Percentiles rank a stretch among this genome's conserved stretches.
These are phyloP conservation scores for Conomelus anceps DNA, from an alignment of 2,888 invertebrate genomes.

Conservation along the genomic window DNA sequence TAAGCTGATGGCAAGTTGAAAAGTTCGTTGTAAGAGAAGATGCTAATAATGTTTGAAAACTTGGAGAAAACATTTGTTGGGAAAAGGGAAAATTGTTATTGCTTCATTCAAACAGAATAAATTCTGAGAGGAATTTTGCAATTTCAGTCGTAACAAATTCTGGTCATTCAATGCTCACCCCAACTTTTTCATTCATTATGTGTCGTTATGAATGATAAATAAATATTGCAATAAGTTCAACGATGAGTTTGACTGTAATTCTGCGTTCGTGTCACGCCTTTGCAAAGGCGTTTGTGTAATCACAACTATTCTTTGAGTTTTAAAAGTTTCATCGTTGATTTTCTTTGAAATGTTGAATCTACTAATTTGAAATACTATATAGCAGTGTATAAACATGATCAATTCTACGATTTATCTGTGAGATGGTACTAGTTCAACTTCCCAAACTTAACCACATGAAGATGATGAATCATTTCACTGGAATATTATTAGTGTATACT, in stretches of 20 bases:
- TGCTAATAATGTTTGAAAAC: background rate
- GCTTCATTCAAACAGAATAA: background rate
- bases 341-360: background rate
- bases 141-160: background rate
- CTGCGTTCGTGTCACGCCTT: background rate
- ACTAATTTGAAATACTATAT: background rate
- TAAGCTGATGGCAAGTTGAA: background rate
- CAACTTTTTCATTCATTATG: background rate
- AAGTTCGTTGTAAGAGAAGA: background rate
- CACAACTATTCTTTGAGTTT: background rate
- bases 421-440: background rate
- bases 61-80: background rate
- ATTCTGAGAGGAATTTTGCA: background rate
- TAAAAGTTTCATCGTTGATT: background rate
- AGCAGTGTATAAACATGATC: no score
- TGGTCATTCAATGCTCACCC: background rate
- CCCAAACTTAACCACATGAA: no score
- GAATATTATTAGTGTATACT: no score
- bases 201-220: background rate
- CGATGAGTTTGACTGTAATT: no score
- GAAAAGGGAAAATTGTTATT: background rate
- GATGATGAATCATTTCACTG: no score
- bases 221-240: background rate
- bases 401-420: no score
- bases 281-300: background rate